Base-by-base conservation (phyloP, 2,888 invertebrate genomes). In the Eristalis intricaria region DNA sequence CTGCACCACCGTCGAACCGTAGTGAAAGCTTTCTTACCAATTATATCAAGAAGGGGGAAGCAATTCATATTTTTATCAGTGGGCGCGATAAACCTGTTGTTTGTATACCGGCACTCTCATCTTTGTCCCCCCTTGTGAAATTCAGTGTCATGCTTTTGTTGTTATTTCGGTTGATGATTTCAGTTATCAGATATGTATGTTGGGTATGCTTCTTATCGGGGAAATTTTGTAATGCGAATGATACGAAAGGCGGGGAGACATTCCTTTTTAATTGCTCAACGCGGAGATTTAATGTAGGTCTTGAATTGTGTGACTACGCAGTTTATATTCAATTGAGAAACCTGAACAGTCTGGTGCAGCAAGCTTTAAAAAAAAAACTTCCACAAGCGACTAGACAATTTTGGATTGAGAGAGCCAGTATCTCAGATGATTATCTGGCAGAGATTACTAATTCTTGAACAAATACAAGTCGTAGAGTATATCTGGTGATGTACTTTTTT, bases 161-260 rank as follows among this genome's bases (percentile, higher is more conserved):
- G 68, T 85, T 74, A 81, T 81, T 85, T 81, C 77, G 60, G 77
- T 64, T 81, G 81, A 70, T 82, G 79, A 76, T 70, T 78, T 65
- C 40, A 81, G 76, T 61, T 78, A 76, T 77, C 32, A 73, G 77
- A 82, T 86, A 82, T n/a, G n/a, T n/a, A n/a, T n/a, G n/a, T n/a
- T n/a, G n/a, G n/a, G n/a, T n/a, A n/a, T 78, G 77, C 26, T 78
- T 64, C 26, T 78, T 86, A 86, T 86, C 85, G 74, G 43, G 38
- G 68, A 73, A 65, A 77, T 50, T 58, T 70, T 82, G 81, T 77
- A 85, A 81, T 58, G 66, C 73, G 43, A 73, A 76, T 56, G 26
- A 22, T 23, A 60, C 13, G 29, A 61, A 19, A 66, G 4, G 43
- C 29, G 23, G 29, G 10, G 29, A 23, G 63, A 66, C 58, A 84